Evolutionary conservation across 2,797 vertebrate species (phyloP).

Genomic region (Tauraco hartlaubi): DNA sequence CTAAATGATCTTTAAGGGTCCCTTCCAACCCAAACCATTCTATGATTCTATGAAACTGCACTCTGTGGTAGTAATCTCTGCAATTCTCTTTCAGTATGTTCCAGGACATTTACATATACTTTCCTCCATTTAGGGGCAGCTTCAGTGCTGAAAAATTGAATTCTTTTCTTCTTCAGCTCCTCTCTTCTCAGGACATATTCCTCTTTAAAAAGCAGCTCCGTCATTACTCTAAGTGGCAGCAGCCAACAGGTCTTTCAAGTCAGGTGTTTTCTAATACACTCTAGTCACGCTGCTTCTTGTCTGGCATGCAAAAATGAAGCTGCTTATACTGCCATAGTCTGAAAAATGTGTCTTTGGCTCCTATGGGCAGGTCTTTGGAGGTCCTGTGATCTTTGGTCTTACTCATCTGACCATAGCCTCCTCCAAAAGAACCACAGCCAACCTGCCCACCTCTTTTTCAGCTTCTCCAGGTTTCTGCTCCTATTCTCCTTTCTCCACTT

Average conservation of each 20-base stretch:
- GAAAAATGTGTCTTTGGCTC: background rate
- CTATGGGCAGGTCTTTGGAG: background rate
- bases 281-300: background rate
- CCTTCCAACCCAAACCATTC: no score
- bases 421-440: background rate
- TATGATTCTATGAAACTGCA: background rate
- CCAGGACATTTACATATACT: background rate
- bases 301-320: background rate
- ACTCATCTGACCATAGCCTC: background rate
- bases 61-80: background rate
- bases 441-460: background rate
- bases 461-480: background rate
- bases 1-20: no score
- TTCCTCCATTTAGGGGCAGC: background rate
- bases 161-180: background rate
- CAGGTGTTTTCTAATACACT: background rate
- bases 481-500: background rate
- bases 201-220: background rate
- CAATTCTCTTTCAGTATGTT: background rate
- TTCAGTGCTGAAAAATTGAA: background rate
- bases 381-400: background rate
- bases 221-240: background rate
- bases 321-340: background rate
- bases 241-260: background rate
- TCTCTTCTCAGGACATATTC: background rate